These are phyloP conservation scores for Alosa alosa DNA, from an alignment of 2,113 vertebrate species.

Conservation along the genomic window DNA sequence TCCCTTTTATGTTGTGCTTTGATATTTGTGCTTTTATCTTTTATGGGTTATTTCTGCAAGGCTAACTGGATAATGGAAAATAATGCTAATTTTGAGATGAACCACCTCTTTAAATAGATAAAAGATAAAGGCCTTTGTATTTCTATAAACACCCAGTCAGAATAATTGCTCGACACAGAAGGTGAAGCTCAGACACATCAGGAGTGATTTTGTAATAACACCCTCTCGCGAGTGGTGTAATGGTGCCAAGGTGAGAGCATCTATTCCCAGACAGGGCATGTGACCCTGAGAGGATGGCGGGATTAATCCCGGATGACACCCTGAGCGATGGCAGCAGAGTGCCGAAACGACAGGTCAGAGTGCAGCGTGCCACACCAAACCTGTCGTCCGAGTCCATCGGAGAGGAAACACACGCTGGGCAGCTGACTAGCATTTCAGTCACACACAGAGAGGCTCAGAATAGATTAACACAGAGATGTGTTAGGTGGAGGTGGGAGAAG, in stretches of 20 bases:
- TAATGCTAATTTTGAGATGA: neutral
- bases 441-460: slow-evolving; percentile 37
- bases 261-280: neutral
- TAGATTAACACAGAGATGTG: slow-evolving; percentile 32
- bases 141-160: neutral
- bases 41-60: too few relatives aligned
- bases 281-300: neutral
- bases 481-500: neutral
- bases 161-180: neutral
- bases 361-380: slow-evolving; percentile 21
- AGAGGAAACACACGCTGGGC: slow-evolving; percentile 44
- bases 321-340: slow-evolving; percentile 24
- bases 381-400: slow-evolving; percentile 55
- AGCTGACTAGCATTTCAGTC: slow-evolving; percentile 40
- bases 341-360: slow-evolving; percentile 29
- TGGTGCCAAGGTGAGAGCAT: slow-evolving; percentile 5
- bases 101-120: neutral
- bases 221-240: neutral
- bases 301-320: slow-evolving; percentile 36
- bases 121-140: neutral
- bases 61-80: too few relatives aligned
- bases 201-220: neutral
- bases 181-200: neutral
- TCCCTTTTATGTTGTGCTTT: too few relatives aligned
- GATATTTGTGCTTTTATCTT: too few relatives aligned